These are phyloP conservation scores for Setophaga coronata DNA, from an alignment of 2,113 vertebrate species.

Conservation along the genomic window DNA sequence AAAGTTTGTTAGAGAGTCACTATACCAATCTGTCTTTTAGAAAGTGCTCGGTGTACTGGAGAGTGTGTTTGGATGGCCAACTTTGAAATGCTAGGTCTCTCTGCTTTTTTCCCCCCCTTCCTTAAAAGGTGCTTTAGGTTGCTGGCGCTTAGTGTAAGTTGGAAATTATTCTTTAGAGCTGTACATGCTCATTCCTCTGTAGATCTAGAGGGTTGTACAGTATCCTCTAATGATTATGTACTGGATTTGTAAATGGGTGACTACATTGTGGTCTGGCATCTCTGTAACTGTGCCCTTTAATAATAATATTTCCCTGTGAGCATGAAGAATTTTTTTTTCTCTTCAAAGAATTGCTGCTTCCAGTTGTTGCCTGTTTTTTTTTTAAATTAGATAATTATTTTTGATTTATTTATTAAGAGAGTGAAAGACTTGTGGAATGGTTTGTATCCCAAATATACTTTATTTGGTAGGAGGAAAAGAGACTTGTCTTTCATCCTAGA, in stretches of 20 bases:
- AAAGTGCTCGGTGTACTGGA: background rate
- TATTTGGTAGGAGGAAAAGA: background rate
- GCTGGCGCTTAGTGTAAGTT: background rate
- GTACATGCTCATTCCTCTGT: fast-evolving
- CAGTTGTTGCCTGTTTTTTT: background rate
- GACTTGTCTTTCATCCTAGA: background rate
- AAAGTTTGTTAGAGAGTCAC: background rate
- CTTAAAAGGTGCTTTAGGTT: background rate
- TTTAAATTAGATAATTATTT: background rate
- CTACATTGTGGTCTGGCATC: background rate
- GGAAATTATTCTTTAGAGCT: background rate
- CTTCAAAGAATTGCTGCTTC: background rate
- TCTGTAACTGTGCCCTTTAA: background rate
- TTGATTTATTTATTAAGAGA: background rate
- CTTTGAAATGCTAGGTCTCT: background rate
- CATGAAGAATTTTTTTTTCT: background rate
- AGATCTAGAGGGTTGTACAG: background rate
- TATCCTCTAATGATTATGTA: background rate
- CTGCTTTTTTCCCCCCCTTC: background rate
- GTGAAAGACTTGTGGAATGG: background rate
- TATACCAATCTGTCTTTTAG: background rate
- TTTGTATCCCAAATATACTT: background rate
- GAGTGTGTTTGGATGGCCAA: background rate
- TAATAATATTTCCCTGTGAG: background rate
- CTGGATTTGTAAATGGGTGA: background rate